These are phyloP conservation scores for Todiramphus saurophagus DNA, from an alignment of 2,113 vertebrate genomes.

Conservation along the genomic window DNA sequence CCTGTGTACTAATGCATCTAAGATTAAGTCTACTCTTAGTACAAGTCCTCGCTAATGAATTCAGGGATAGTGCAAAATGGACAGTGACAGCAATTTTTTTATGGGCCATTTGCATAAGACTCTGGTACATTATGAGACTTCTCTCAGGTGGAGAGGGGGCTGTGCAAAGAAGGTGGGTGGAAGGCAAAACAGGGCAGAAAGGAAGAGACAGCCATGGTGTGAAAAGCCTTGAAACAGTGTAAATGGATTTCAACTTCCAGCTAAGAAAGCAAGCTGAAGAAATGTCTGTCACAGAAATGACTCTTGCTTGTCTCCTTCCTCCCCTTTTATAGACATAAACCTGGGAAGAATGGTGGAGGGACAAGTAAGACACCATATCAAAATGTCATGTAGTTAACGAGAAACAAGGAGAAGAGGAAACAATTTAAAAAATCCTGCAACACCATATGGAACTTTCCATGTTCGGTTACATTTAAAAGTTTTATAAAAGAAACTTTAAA, in stretches of 20 bases:
- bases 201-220: neutral
- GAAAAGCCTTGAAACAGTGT: neutral
- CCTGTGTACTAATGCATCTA: neutral
- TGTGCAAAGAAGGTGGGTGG: neutral
- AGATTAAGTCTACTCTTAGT: neutral
- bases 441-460: neutral
- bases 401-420: neutral
- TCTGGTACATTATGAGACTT: neutral
- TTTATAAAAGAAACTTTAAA: neutral
- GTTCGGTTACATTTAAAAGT: neutral
- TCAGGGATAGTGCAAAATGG: neutral
- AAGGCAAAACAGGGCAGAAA: neutral
- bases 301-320: neutral
- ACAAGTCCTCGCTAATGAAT: neutral
- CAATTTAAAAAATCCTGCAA: neutral
- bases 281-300: neutral
- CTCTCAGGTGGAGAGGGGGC: neutral
- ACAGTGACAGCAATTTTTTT: neutral
- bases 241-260: neutral
- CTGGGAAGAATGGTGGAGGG: neutral
- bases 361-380: neutral
- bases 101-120: neutral
- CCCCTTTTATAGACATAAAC: neutral
- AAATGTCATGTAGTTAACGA: neutral
- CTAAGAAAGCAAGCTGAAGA: neutral